Conservation (phyloP, 2,888 invertebrate genomes). For the Caenorhabditis afra region DNA sequence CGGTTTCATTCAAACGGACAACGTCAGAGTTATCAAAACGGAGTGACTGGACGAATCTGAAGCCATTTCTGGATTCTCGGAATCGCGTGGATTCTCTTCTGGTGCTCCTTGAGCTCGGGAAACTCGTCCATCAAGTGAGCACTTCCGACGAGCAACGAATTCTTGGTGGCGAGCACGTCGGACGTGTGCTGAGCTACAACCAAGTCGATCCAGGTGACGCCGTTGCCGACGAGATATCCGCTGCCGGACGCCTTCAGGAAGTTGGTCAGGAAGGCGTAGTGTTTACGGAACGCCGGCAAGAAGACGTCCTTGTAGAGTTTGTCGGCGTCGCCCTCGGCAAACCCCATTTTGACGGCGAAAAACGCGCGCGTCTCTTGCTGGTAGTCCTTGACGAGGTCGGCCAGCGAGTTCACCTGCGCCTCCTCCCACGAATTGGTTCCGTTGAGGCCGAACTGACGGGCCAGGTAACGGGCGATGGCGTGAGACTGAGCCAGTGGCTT, state of each 20-base stretch:
- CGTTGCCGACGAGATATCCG: constrained; percentile 70
- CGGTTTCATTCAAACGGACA: too few species aligned
- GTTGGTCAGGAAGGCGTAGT: constrained; percentile 35
- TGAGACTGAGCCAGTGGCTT: constrained; percentile 65
- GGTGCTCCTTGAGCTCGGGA: constrained; percentile 63
- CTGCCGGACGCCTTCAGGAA: constrained; percentile 55
- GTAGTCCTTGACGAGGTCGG: constrained; percentile 70
- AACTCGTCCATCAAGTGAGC: constrained; percentile 65
- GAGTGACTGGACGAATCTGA: constrained; percentile 59
- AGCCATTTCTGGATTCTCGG: constrained; percentile 72
- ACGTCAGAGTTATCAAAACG: constrained; percentile 40
- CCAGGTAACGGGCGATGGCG: constrained; percentile 69
- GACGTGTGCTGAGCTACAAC: constrained; percentile 69
- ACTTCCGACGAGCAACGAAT: neutral
- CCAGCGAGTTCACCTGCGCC: constrained; percentile 66
- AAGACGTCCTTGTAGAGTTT: constrained; percentile 51
- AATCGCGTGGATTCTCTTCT: constrained; percentile 70
- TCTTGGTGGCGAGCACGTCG: constrained; percentile 39
- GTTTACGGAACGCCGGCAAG: constrained; percentile 32
- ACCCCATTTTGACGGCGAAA: constrained; percentile 60
- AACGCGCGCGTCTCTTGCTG: constrained; percentile 55
- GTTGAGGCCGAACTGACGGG: constrained; percentile 62
- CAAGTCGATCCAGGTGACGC: constrained; percentile 73
- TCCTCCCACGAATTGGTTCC: constrained; percentile 69
- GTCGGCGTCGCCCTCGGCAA: constrained; percentile 62